These are phyloP conservation scores for Tenrec ecaudatus DNA, from an alignment of 2,113 vertebrate species.

Conservation along the genomic window DNA sequence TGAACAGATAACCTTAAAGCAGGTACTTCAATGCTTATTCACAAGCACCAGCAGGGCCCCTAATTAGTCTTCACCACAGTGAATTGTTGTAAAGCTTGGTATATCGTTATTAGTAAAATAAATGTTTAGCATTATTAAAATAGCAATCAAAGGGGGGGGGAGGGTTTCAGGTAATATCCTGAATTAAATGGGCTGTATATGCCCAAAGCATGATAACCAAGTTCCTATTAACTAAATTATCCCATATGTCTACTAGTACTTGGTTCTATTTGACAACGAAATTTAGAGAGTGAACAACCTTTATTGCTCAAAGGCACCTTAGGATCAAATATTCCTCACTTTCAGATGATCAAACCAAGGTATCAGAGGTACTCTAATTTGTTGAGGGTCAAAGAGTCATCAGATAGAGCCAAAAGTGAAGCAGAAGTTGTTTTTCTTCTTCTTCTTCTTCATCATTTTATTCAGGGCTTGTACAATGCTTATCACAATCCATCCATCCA, in stretches of 20 bases:
- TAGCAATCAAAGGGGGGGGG: background rate
- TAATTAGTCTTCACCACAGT: background rate
- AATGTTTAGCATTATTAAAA: background rate
- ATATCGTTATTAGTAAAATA: background rate
- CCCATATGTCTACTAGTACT: background rate
- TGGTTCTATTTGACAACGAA: constrained; percentile 21
- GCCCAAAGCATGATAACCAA: background rate
- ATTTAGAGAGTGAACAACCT: background rate
- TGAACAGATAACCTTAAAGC: too few relatives aligned
- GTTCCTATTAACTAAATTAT: background rate
- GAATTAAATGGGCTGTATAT: background rate
- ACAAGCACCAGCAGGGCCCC: too few relatives aligned
- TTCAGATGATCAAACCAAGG: background rate
- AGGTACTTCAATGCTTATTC: too few relatives aligned
- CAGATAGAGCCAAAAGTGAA: background rate
- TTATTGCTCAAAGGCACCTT: constrained; percentile 3
- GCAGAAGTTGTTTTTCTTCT: too few relatives aligned
- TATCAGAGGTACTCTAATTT: background rate
- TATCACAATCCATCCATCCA: too few relatives aligned
- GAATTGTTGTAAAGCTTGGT: background rate
- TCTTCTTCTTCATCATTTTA: too few relatives aligned
- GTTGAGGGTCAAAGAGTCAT: constrained; percentile 16
- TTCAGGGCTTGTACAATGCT: too few relatives aligned
- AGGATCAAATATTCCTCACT: constrained; percentile 13
- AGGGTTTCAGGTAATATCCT: background rate